These are phyloP conservation scores for Colletes latitarsis DNA, from an alignment of 1,140 invertebrate species.

Conservation along the genomic window DNA sequence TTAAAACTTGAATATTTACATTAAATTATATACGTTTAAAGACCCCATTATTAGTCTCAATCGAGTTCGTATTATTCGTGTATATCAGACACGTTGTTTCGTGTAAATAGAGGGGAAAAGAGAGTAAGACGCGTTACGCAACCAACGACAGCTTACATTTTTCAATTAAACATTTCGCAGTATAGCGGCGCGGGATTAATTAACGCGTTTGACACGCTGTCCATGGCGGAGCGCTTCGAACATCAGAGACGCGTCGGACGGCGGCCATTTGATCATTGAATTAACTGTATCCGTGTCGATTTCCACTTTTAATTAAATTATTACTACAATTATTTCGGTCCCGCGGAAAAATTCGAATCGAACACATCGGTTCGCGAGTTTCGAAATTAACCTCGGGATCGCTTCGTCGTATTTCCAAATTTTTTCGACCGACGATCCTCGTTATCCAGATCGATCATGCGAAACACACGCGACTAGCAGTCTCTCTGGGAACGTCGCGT, in stretches of 20 bases:
- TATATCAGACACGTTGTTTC: too few relatives aligned
- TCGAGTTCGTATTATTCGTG: too few relatives aligned
- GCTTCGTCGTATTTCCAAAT: not conserved
- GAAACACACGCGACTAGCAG: not conserved
- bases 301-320: constrained; percentile 14
- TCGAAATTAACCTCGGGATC: not conserved
- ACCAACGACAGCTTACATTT: not conserved
- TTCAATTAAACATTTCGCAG: not conserved
- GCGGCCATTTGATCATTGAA: not conserved
- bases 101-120: too few relatives aligned
- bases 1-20: too few relatives aligned
- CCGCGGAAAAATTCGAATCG: too few relatives aligned
- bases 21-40: too few relatives aligned
- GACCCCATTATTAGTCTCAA: too few relatives aligned
- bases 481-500: constrained; percentile 20
- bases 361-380: not conserved
- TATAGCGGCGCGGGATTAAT: not conserved
- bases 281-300: not conserved
- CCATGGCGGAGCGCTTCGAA: too few relatives aligned
- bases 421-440: not conserved
- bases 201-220: not conserved
- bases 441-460: constrained; percentile 34
- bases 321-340: not conserved
- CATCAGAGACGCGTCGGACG: not conserved
- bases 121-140: not conserved